Percentiles rank a stretch among this genome's conserved stretches.
Evolutionary conservation across 1,140 invertebrate genomes (phyloP).

Genomic region (Bombyx mandarina): DNA sequence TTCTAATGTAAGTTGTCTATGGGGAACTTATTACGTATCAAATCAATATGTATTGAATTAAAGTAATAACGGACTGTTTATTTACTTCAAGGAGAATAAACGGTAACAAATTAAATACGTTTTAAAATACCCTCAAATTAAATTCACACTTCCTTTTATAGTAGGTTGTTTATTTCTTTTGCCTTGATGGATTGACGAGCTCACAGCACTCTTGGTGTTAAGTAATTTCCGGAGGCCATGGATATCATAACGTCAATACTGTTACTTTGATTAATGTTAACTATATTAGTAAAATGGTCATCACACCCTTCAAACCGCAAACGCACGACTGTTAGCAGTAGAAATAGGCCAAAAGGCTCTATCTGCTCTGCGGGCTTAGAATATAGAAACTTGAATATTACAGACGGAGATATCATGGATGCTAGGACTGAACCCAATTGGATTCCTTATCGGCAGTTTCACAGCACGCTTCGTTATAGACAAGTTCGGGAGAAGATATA

Average conservation of each 20-base stretch:
- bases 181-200: too few relatives aligned
- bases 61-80: background rate
- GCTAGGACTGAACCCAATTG: slow-evolving; percentile 75
- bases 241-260: background rate
- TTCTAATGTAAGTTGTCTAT: slow-evolving; percentile 32
- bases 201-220: too few relatives aligned
- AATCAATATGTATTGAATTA: background rate
- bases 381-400: slow-evolving; percentile 13
- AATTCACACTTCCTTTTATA: too few relatives aligned
- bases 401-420: slow-evolving; percentile 75
- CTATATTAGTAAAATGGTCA: background rate
- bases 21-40: too few relatives aligned
- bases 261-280: background rate
- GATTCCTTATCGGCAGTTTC: slow-evolving; percentile 75
- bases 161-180: too few relatives aligned
- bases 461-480: slow-evolving; percentile 73
- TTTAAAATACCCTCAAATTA: too few relatives aligned
- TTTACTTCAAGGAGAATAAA: too few relatives aligned
- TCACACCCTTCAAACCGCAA: background rate
- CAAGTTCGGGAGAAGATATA: slow-evolving; percentile 74
- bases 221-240: too few relatives aligned
- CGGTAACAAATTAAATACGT: too few relatives aligned
- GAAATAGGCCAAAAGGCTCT: background rate
- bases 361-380: background rate
- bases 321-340: background rate